Percentiles rank a stretch among this genome's conserved stretches.
Evolutionary conservation across 2,113 vertebrate genomes (phyloP).

Genomic region (Tichodroma muraria): DNA sequence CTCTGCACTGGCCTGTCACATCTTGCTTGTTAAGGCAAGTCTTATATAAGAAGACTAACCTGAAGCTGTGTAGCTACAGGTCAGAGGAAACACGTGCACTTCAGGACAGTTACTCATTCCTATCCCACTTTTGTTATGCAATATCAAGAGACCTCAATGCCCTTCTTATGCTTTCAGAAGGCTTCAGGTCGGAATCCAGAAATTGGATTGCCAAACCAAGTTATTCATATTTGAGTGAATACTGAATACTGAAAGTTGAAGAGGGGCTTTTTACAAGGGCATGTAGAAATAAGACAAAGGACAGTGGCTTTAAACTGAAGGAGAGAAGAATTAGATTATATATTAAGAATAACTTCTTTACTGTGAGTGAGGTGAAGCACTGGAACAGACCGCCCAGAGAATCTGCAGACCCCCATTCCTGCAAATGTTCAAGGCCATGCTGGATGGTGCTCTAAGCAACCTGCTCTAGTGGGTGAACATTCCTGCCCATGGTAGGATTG

Average conservation of each 20-base stretch:
- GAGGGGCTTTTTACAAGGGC: not conserved
- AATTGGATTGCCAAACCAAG: not conserved
- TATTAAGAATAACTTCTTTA: not conserved
- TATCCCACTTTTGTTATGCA: not conserved
- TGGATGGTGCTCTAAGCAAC: not conserved
- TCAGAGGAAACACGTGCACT: not conserved
- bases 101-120: not conserved
- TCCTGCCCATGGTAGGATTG: not conserved
- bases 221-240: not conserved
- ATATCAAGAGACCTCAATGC: not conserved
- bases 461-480: not conserved
- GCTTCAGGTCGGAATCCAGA: not conserved
- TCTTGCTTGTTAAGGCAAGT: not conserved
- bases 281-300: not conserved
- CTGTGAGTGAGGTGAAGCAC: not conserved
- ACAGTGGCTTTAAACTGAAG: not conserved
- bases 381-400: not conserved
- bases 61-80: not conserved
- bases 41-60: not conserved
- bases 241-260: not conserved
- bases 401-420: not conserved
- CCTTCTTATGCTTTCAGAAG: not conserved
- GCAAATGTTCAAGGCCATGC: not conserved
- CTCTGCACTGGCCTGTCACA: not conserved
- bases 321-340: not conserved